phyloP scores from a whole-genome alignment of 2,888 invertebrate species.

The Acheta domesticus region DNA sequence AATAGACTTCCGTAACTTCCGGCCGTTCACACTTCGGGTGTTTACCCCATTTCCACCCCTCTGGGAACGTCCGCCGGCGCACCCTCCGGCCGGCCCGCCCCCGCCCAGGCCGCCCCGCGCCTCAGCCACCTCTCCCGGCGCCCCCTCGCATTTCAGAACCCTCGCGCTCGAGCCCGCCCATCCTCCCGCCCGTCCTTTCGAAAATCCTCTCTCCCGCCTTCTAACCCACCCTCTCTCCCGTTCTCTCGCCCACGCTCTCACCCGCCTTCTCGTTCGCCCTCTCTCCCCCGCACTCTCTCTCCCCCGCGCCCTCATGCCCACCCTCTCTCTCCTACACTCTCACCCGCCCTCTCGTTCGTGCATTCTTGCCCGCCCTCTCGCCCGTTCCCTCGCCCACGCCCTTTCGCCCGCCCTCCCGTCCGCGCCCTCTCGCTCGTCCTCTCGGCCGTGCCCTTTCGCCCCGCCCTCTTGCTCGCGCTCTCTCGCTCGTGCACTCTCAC shows the following conservation, averaged over 20 bases:
- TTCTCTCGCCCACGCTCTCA: background rate
- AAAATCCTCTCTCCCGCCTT: background rate
- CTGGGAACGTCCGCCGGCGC: background rate
- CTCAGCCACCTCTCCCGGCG: background rate
- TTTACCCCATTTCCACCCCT: constrained; percentile 18
- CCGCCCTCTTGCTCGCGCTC: background rate
- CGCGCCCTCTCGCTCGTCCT: background rate
- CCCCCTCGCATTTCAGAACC: background rate
- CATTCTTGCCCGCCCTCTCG: background rate
- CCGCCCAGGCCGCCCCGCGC: background rate
- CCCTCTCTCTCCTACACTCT: background rate
- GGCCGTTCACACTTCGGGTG: constrained; percentile 1
- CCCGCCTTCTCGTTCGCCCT: background rate
- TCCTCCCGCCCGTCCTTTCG: background rate
- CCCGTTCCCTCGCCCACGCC: background rate
- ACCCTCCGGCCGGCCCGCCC: background rate
- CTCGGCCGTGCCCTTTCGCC: background rate
- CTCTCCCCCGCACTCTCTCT: background rate
- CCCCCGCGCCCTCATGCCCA: background rate
- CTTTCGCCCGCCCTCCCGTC: background rate
- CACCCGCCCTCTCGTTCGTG: background rate
- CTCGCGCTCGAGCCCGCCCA: background rate
- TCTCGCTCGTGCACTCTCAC: background rate
- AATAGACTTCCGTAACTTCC: constrained; percentile 18
- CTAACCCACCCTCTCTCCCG: background rate